A percentile compares a stretch with the other conserved stretches of the same genome.
These are phyloP conservation scores for Cliona cf. orientalis DNA, from an alignment of 37 sponge, comb jelly and placozoan species.

Conservation along the genomic window DNA sequence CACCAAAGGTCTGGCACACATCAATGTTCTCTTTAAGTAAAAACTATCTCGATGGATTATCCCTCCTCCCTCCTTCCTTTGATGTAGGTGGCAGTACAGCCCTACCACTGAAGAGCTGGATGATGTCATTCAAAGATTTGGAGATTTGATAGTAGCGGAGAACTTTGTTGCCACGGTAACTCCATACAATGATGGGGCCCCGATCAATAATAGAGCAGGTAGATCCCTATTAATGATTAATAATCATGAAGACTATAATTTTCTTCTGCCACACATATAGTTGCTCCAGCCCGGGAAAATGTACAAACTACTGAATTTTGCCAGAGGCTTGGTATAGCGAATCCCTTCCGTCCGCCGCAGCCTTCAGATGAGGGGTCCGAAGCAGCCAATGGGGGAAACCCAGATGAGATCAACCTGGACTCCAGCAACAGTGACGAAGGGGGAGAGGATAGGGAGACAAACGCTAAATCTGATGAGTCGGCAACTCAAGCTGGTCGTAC, in stretches of 20 bases:
- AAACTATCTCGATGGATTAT: too few species aligned
- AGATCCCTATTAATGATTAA: neutral
- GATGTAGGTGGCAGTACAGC: constrained; percentile 1
- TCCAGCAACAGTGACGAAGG: neutral
- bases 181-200: neutral
- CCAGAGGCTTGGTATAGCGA: constrained; percentile 65
- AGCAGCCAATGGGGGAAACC: too few species aligned
- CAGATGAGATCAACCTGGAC: constrained; percentile 23
- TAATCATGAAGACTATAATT: neutral
- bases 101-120: constrained; percentile 42
- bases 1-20: constrained; percentile 1
- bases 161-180: constrained; percentile 60
- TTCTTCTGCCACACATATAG: neutral
- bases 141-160: constrained; percentile 48
- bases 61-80: neutral
- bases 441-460: constrained; percentile 9
- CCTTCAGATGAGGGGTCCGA: neutral
- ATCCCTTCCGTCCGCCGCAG: constrained; percentile 67
- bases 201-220: constrained; percentile 18
- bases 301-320: constrained; percentile 82
- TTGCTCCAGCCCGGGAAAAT: constrained; percentile 41
- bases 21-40: neutral
- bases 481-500: neutral
- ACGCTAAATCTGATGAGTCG: neutral
- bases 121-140: constrained; percentile 33